Conservation (phyloP, 2,113 vertebrate species). For the Crotophaga sulcirostris region DNA sequence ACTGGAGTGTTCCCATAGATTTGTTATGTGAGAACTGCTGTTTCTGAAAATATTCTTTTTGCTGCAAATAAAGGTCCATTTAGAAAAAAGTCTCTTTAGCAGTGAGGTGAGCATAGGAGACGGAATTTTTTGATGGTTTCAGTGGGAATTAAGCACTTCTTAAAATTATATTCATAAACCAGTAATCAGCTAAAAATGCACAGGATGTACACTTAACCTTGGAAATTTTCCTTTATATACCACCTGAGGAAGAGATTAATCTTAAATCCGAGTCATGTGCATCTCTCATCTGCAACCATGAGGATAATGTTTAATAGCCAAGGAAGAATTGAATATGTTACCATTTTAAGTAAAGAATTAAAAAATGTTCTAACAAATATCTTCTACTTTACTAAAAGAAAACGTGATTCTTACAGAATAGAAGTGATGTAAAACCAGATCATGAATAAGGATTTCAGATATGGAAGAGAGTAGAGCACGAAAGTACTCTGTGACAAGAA, state of each 20-base stretch:
- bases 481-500: background rate
- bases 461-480: background rate
- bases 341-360: constrained; percentile 53
- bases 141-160: constrained; percentile 1
- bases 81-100: background rate
- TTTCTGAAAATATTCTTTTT: too few relatives aligned
- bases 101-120: background rate
- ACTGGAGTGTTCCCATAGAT: background rate
- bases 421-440: constrained; percentile 3
- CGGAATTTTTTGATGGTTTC: constrained; percentile 13
- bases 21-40: background rate
- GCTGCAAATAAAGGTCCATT: background rate
- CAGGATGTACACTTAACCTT: constrained; percentile 35
- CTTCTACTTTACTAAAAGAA: background rate
- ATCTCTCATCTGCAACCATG: constrained; percentile 27
- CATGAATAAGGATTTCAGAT: constrained; percentile 6
- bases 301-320: constrained; percentile 40
- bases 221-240: constrained; percentile 42
- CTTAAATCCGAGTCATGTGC: constrained; percentile 30
- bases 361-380: constrained; percentile 29
- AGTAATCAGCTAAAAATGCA: constrained; percentile 33
- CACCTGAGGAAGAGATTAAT: constrained; percentile 54
- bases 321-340: constrained; percentile 26
- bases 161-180: constrained; percentile 15
- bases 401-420: background rate